A percentile compares a stretch with the other conserved stretches of the same genome.
These are phyloP conservation scores for Carposina sasakii DNA, from an alignment of 1,140 invertebrate genomes.

Conservation along the genomic window DNA sequence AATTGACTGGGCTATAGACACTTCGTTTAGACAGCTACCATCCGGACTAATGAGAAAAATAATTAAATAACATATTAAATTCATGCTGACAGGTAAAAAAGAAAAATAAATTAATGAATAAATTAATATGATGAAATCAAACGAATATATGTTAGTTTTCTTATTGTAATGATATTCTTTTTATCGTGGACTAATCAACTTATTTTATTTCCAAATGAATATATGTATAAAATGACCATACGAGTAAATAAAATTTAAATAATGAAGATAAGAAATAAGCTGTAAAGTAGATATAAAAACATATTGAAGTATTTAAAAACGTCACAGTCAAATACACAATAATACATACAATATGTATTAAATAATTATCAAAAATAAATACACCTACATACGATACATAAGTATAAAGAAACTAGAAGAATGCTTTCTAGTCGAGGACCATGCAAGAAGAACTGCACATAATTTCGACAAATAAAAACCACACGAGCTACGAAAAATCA, in stretches of 20 bases:
- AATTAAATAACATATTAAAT: background rate
- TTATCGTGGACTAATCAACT: no score
- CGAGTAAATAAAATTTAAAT: no score
- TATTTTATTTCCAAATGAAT: no score
- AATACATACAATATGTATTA: constrained; percentile 18
- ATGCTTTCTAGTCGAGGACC: constrained; percentile 63
- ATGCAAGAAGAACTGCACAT: constrained; percentile 31
- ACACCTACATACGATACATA: constrained; percentile 25
- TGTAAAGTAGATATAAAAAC: no score
- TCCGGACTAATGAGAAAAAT: constrained; percentile 43
- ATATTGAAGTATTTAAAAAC: no score
- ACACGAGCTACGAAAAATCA: constrained; percentile 30
- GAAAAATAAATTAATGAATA: constrained; percentile 19
- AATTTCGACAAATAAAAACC: constrained; percentile 23
- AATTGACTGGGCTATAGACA: constrained; percentile 69
- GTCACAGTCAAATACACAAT: no score
- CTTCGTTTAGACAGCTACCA: constrained; percentile 68
- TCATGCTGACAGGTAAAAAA: constrained; percentile 21
- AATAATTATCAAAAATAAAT: constrained; percentile 18
- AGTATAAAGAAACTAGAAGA: constrained; percentile 49
- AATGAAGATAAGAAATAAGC: no score
- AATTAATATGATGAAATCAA: constrained; percentile 51
- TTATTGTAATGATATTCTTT: no score
- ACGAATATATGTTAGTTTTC: constrained; percentile 37
- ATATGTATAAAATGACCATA: no score